Percentiles rank a stretch among this genome's conserved stretches.
Evolutionary conservation across 2,888 invertebrate genomes (phyloP).

Genomic region (Phoronis australis): DNA sequence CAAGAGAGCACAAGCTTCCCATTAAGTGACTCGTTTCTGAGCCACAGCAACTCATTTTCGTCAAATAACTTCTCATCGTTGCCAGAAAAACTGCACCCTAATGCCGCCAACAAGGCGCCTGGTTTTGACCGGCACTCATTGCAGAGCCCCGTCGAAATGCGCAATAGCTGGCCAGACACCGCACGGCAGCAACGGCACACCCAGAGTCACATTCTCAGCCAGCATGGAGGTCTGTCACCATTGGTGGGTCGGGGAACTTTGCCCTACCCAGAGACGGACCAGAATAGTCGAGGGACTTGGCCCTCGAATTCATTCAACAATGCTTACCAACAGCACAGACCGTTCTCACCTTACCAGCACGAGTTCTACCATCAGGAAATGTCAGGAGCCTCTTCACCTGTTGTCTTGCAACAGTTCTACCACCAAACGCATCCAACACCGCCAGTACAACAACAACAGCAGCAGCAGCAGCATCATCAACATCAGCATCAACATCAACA

Average conservation of each 20-base stretch:
- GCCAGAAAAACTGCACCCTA: background rate
- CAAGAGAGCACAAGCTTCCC: background rate
- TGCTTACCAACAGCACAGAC: background rate
- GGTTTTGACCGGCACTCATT: background rate
- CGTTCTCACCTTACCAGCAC: background rate
- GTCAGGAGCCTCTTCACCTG: background rate
- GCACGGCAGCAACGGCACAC: background rate
- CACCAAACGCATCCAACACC: background rate
- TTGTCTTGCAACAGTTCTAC: background rate
- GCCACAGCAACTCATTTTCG: background rate
- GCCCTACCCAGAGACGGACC: background rate
- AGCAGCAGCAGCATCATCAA: background rate
- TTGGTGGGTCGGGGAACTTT: background rate
- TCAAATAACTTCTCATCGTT: background rate
- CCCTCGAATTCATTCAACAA: background rate
- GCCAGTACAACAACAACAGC: background rate
- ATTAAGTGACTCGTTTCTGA: background rate
- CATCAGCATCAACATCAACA: background rate
- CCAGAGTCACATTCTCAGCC: background rate
- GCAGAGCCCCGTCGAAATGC: too few species aligned
- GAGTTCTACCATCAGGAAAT: background rate
- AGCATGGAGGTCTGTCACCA: background rate
- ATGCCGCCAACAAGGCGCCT: background rate
- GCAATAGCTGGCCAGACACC: background rate
- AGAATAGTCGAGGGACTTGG: background rate